These are phyloP conservation scores for Alosa sapidissima DNA, from an alignment of 2,797 vertebrate genomes.

Conservation along the genomic window DNA sequence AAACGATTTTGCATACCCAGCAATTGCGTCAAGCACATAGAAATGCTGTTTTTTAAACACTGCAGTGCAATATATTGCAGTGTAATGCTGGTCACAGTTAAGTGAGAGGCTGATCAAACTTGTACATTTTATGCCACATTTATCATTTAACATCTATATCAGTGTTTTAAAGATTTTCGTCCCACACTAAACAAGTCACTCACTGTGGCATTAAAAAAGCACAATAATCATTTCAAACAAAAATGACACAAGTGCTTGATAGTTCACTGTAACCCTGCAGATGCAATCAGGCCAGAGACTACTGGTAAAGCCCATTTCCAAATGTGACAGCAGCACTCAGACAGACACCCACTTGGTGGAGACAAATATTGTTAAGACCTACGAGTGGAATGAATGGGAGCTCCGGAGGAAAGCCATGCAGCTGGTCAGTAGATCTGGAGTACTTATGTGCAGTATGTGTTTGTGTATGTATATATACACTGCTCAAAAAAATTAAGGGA, in stretches of 20 bases:
- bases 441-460: not conserved
- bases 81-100: not conserved
- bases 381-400: conserved; percentile 97
- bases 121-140: too few relatives aligned
- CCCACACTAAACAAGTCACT: too few relatives aligned
- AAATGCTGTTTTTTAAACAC: not conserved
- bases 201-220: not conserved
- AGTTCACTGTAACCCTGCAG: conserved; percentile 56
- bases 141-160: not conserved
- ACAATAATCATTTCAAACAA: not conserved
- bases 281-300: conserved; percentile 63
- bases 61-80: not conserved
- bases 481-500: too few relatives aligned
- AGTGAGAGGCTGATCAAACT: not conserved
- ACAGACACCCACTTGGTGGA: conserved; percentile 89
- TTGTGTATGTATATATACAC: not conserved
- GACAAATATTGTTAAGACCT: conserved; percentile 78
- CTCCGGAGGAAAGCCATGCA: conserved; percentile 88
- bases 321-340: conserved; percentile 80
- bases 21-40: not conserved
- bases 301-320: conserved; percentile 66
- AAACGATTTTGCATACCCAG: not conserved
- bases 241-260: not conserved
- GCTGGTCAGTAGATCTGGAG: conserved; percentile 77
- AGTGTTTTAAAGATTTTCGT: not conserved